Percentiles rank a stretch among this genome's conserved stretches.
Conservation (phyloP, 2,797 vertebrate species). For the Ara ararauna region DNA sequence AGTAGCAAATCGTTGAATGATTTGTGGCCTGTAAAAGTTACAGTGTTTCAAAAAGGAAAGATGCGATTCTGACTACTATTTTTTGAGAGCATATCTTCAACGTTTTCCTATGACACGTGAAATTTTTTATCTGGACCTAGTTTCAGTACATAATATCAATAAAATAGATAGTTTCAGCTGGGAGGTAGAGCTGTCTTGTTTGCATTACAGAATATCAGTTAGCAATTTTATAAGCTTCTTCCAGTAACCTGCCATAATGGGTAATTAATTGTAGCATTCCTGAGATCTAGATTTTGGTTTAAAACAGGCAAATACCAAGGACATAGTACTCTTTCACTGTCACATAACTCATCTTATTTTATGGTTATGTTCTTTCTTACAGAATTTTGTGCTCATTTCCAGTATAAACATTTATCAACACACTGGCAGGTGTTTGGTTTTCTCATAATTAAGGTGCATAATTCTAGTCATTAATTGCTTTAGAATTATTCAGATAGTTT, state of each 20-base stretch:
- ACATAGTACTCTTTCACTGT: not conserved
- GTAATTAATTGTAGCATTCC: not conserved
- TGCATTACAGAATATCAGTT: not conserved
- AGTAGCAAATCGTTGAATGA: not conserved
- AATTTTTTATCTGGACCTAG: not conserved
- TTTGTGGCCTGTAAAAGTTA: not conserved
- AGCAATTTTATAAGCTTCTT: not conserved
- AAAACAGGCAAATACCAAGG: not conserved
- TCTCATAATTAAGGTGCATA: not conserved
- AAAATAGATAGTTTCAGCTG: not conserved
- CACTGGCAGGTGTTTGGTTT: not conserved
- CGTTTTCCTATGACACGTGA: not conserved
- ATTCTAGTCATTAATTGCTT: not conserved
- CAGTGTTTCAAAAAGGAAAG: not conserved
- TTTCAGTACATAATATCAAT: not conserved
- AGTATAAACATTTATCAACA: not conserved
- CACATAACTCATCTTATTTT: not conserved
- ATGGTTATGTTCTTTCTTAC: not conserved
- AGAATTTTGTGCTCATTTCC: not conserved
- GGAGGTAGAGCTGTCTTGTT: not conserved
- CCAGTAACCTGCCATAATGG: not conserved
- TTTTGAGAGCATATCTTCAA: not conserved
- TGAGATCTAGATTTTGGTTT: not conserved
- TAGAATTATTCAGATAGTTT: not conserved
- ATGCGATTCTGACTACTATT: not conserved